These are phyloP conservation scores for Cantharis flavilabris DNA, from an alignment of 2,888 invertebrate genomes.

Conservation along the genomic window DNA sequence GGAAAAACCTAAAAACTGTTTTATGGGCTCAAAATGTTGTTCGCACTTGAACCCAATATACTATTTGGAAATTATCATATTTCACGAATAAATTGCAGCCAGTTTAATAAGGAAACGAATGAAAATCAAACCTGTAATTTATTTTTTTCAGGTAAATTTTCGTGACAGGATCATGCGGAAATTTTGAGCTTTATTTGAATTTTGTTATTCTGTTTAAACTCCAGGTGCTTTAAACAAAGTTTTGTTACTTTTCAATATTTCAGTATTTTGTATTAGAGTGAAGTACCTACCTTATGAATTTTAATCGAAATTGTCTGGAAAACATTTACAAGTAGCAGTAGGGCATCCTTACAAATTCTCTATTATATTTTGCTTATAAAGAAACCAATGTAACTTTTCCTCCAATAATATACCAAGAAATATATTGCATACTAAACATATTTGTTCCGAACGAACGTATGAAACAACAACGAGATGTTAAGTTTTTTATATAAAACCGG, in stretches of 20 bases:
- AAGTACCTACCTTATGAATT: neutral
- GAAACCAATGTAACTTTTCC: neutral
- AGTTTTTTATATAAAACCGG: neutral
- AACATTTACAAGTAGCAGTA: neutral
- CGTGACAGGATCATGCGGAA: no score
- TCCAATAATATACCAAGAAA: neutral
- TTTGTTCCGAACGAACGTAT: neutral
- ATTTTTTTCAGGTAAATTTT: no score
- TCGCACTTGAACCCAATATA: no score
- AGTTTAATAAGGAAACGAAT: no score
- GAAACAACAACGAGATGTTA: neutral
- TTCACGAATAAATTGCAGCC: no score
- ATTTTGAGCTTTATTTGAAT: neutral
- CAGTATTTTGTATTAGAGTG: neutral
- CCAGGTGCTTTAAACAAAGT: no score
- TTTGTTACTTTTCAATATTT: neutral
- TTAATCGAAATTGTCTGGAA: neutral
- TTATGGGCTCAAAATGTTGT: no score
- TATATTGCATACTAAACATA: neutral
- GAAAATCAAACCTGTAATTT: no score
- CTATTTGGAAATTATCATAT: no score
- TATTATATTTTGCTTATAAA: neutral
- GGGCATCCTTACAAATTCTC: neutral
- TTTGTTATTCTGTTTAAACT: no score
- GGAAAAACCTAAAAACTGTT: no score